Base-by-base conservation (phyloP, 1,140 invertebrate genomes). In the Heliconius congener region DNA sequence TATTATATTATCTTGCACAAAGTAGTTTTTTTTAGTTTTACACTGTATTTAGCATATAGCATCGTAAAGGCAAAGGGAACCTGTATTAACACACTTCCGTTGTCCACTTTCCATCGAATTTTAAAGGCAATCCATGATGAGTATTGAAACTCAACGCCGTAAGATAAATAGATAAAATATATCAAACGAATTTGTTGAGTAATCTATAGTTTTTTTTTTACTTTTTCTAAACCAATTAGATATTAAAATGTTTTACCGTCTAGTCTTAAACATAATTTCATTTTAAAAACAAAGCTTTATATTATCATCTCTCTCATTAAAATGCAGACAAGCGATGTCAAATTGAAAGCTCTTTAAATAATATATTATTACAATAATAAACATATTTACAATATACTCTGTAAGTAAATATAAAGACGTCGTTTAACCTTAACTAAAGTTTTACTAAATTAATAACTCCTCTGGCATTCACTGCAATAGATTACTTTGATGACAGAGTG, bases 401-500 rank as follows among this genome's bases (percentile, higher is more conserved):
- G 8, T 30, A 30, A 13, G 60, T 66, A 30, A 66, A 27, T 66
- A 66, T 11, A 30, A 9, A 76, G 74, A 76, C 74, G 39, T 76
- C 23, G 60, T 23, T 66, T 30, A 46, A 66, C 57, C 60, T 70
- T 70, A 71, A 16, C 75, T 79, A 75, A 79, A 70, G 78, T 71
- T 79, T 79, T 23, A 75, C 74, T 73, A 72, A 79, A 79, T 52
- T 74, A 79, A 70, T 72, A 76, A 30, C 73, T 74, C 78, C 66
- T 74, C 55, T 79, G 78, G 71, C 78, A 79, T 76, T 79, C 78
- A 34, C 73, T 70, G 78, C 78, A 42, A 76, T 71, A 76, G 46
- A 79, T 75, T 71, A 75, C 73, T 76, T 34, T 23, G 60, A 66
- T 73, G 77, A 42, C 77, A 74, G 72, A 73, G 77, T 57, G 37